These are phyloP conservation scores for Chrysogorgia sp. DNA, from an alignment of 92 coral and sea anemone species.

Conservation along the genomic window DNA sequence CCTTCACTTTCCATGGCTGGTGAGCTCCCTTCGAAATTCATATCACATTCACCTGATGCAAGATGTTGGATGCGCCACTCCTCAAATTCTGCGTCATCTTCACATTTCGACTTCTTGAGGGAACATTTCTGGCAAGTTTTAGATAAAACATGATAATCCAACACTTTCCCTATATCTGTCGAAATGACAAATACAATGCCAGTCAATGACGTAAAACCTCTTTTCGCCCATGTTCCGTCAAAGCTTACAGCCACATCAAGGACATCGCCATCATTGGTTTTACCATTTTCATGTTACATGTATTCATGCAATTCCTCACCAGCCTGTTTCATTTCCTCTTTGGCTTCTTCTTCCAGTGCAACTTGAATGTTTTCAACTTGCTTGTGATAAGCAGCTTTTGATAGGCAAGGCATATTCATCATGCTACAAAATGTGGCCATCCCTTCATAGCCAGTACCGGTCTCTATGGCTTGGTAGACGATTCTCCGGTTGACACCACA, in stretches of 20 bases:
- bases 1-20: constrained; percentile 58
- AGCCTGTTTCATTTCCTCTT: constrained; percentile 44
- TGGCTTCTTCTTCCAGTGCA: constrained; percentile 53
- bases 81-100: constrained; percentile 43
- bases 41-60: constrained; percentile 54
- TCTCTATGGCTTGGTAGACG: no score
- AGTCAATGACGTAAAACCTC: constrained; percentile 33
- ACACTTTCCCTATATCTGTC: constrained; percentile 43
- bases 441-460: neutral
- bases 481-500: no score
- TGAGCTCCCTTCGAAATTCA: no score
- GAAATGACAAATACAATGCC: constrained; percentile 37
- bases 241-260: constrained; percentile 38
- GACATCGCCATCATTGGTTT: constrained; percentile 8
- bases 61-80: constrained; percentile 47
- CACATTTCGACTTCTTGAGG: constrained; percentile 33
- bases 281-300: no score
- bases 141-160: no score
- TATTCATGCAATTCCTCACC: constrained; percentile 13
- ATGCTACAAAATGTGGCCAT: neutral
- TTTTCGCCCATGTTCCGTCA: constrained; percentile 42
- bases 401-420: no score
- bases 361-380: constrained; percentile 29
- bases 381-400: constrained; percentile 49
- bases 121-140: no score